Percentiles rank a stretch among this genome's conserved stretches.
phyloP scores from a whole-genome alignment of 2,797 vertebrate species.

The Allobates femoralis region DNA sequence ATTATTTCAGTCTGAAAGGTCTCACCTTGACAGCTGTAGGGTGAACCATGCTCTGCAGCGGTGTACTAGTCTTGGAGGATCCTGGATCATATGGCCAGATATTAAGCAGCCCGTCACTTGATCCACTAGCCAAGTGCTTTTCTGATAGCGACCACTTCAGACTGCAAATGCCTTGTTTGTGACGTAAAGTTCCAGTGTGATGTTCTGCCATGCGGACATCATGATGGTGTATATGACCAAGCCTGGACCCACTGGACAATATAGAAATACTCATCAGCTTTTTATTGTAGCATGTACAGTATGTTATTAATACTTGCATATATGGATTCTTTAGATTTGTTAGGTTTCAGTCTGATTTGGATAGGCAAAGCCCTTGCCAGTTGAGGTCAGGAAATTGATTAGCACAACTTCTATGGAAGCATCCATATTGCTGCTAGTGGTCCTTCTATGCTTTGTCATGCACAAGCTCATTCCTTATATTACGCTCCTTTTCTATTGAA shows the following conservation, averaged over 20 bases:
- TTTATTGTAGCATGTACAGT: no score
- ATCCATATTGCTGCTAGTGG: no score
- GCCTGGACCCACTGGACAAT: slow-evolving; percentile 74
- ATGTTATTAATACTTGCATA: no score
- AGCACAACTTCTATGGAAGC: no score
- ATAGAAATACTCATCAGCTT: slow-evolving; percentile 9
- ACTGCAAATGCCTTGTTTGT: slow-evolving; percentile 75
- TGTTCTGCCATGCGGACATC: slow-evolving; percentile 72
- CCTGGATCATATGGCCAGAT: slow-evolving; percentile 75
- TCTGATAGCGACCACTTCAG: slow-evolving; percentile 79
- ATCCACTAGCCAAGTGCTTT: slow-evolving; percentile 76
- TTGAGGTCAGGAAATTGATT: no score
- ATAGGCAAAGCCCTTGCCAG: no score
- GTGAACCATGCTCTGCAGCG: slow-evolving; percentile 72
- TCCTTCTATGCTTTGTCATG: not conserved
- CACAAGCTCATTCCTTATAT: not conserved
- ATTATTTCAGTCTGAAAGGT: not conserved
- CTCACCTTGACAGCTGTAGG: slow-evolving; percentile 81
- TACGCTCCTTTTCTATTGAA: not conserved
- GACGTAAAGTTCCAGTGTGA: slow-evolving; percentile 68
- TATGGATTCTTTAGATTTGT: no score
- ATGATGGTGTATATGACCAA: slow-evolving; percentile 77
- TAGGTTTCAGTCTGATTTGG: no score
- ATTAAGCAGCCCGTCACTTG: slow-evolving; percentile 73
- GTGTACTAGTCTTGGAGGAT: slow-evolving; percentile 58